phyloP scores from a whole-genome alignment of 2,888 invertebrate genomes.

The Euproctis similis region DNA sequence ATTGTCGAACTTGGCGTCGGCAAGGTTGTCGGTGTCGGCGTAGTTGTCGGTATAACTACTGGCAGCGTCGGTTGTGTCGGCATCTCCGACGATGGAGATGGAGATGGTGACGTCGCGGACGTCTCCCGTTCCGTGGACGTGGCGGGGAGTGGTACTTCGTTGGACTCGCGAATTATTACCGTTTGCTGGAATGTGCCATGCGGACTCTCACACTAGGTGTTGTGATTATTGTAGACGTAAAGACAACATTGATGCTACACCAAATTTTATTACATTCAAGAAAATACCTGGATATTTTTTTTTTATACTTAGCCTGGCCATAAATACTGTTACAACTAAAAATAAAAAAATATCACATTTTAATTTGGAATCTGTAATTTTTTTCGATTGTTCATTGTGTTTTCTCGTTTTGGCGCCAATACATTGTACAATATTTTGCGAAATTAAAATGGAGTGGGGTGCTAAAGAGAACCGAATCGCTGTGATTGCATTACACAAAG shows the following conservation, averaged over 20 bases:
- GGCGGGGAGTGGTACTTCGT: constrained; percentile 54
- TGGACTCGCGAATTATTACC: constrained; percentile 66
- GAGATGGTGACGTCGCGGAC: constrained; percentile 36
- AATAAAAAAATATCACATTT: too few species aligned
- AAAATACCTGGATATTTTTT: too few species aligned
- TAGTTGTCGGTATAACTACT: constrained; percentile 11
- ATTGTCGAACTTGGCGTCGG: constrained; percentile 26
- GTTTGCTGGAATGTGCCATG: constrained; percentile 76
- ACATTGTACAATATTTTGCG: too few species aligned
- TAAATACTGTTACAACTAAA: too few species aligned
- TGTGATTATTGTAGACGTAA: constrained; percentile 41
- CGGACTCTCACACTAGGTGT: constrained; percentile 69
- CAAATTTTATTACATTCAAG: too few species aligned
- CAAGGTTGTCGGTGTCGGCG: constrained; percentile 23
- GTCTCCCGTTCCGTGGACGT: constrained; percentile 41
- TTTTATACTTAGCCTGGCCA: too few species aligned
- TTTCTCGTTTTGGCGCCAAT: too few species aligned
- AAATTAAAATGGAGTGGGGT: too few species aligned
- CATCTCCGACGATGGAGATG: constrained; percentile 30
- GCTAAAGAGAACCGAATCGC: too few species aligned
- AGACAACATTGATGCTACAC: constrained; percentile 34
- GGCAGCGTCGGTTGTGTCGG: constrained; percentile 28
- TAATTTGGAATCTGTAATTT: too few species aligned
- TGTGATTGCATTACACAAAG: too few species aligned
- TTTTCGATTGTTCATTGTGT: too few species aligned